phyloP scores from a whole-genome alignment of 2,888 invertebrate species.

The Meliscaeva auricollis region DNA sequence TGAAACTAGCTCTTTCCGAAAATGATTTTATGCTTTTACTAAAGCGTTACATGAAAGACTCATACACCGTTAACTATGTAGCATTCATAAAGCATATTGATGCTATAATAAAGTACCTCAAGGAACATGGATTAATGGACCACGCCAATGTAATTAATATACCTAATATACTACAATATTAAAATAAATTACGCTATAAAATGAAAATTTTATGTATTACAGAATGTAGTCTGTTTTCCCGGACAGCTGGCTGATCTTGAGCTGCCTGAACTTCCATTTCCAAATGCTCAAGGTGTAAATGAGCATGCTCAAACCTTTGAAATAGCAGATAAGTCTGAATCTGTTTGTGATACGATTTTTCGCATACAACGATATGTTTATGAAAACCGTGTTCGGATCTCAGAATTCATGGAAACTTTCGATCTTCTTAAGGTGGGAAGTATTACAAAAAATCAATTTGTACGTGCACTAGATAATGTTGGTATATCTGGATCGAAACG shows the following conservation, averaged over 20 bases:
- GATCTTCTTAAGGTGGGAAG: conserved; percentile 89
- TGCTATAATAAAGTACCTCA: conserved; percentile 87
- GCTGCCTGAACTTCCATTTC: conserved; percentile 87
- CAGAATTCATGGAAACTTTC: conserved; percentile 90
- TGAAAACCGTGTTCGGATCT: conserved; percentile 87
- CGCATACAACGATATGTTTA: conserved; percentile 88
- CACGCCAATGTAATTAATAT: conserved; percentile 80
- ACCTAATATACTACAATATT: not conserved
- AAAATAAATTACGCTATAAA: not conserved
- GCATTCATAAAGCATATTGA: conserved; percentile 90
- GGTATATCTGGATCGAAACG: conserved; percentile 87
- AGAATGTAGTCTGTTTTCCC: conserved; percentile 87
- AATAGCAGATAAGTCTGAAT: conserved; percentile 78
- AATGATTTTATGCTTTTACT: conserved; percentile 90
- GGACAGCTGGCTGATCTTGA: conserved; percentile 88
- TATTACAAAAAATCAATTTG: conserved; percentile 89
- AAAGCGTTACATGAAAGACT: conserved; percentile 90
- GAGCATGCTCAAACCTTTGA: conserved; percentile 20
- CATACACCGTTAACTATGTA: conserved; percentile 91
- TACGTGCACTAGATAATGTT: conserved; percentile 88
- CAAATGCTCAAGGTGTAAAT: conserved; percentile 77
- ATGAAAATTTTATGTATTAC: not conserved
- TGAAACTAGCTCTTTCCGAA: conserved; percentile 88
- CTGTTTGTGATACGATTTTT: conserved; percentile 80
- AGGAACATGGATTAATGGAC: conserved; percentile 85